A percentile compares a stretch with the other conserved stretches of the same genome.
phyloP scores from a whole-genome alignment of 1,140 invertebrate genomes.

The Wiebesia pumilae region DNA sequence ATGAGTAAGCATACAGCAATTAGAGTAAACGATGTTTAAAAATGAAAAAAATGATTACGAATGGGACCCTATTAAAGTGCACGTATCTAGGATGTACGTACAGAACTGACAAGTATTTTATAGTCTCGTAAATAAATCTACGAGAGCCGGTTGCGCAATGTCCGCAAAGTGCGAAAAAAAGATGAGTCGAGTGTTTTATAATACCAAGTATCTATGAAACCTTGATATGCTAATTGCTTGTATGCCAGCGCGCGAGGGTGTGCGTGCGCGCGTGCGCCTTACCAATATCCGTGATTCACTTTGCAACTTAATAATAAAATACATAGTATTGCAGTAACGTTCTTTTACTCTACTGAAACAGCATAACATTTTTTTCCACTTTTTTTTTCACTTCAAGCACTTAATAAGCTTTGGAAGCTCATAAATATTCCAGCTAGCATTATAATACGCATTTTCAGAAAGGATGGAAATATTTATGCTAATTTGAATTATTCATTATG shows the following conservation, averaged over 20 bases:
- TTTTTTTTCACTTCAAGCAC: background rate
- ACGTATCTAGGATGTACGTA: background rate
- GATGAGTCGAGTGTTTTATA: conserved; percentile 10
- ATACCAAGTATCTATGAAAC: background rate
- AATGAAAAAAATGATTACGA: background rate
- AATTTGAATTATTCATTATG: conserved; percentile 33
- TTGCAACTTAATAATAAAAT: conserved; percentile 7
- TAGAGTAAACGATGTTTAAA: conserved; percentile 2
- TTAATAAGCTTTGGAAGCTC: conserved; percentile 14
- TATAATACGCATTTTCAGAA: background rate
- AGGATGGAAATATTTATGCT: conserved; percentile 49
- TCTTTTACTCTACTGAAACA: background rate
- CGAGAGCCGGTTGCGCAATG: background rate
- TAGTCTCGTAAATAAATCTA: conserved; percentile 45
- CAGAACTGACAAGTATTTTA: conserved; percentile 9
- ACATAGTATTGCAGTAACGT: conserved; percentile 13
- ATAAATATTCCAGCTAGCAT: conserved; percentile 14
- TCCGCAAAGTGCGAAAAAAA: conserved; percentile 25
- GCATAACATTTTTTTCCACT: background rate
- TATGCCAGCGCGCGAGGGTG: too few relatives aligned
- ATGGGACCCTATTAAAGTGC: background rate
- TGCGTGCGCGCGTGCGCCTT: background rate
- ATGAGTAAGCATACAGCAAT: background rate
- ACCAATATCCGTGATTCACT: conserved; percentile 16
- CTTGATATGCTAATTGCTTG: conserved; percentile 20